Base-by-base conservation (phyloP, 1,140 invertebrate species). In the Ooceraea biroi region DNA sequence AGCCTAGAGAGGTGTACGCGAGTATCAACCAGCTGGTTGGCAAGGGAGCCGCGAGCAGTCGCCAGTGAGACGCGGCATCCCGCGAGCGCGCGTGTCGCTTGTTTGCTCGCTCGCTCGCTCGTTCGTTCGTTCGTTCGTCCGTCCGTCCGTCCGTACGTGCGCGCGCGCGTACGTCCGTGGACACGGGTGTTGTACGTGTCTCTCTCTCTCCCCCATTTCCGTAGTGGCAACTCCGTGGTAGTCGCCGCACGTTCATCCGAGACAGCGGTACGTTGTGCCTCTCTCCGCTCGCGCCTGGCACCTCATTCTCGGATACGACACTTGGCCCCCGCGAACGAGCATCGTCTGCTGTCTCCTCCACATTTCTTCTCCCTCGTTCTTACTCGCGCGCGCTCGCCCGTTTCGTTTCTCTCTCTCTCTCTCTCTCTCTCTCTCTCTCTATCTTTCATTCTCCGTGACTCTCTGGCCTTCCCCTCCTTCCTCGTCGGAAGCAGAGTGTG, bases 11-110 rank as follows among this genome's bases (percentile, higher is more conserved):
- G 84, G 87, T 82, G 85, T 83, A 94, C 86, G 90, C 90, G 91
- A 90, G 89, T 90, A 91, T 91, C 90, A 89, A 91, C 91, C 91
- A 92, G 91, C 91, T 93, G 92, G 91, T 93, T 93, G 91, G 90
- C 91, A 90, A 92, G 91, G 89, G 85, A 92, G 90, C 85, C 80
- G 85, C 87, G 87, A 90, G 89, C 91, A 93, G 92, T 93, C 91
- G 91, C 85, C 91, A 94, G 93, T 93, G 92, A 93, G 93, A 93
- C 93, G 92, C 92, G 92, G 89, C 90, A 92, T 85, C 88, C 90
- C 90, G 92, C 89, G 91, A 91, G 89, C 84, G 86, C 86, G 86
- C 88, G 88, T 92, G 89, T 91, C 88, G 86, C 72, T 87, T 85
- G 82, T 84, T 84, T 80, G 82, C 80, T 74, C 77, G 87, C 83